Percentiles rank a stretch among this genome's conserved stretches.
Evolutionary conservation across 1,140 invertebrate species (phyloP).

Genomic region (Pinna nobilis): DNA sequence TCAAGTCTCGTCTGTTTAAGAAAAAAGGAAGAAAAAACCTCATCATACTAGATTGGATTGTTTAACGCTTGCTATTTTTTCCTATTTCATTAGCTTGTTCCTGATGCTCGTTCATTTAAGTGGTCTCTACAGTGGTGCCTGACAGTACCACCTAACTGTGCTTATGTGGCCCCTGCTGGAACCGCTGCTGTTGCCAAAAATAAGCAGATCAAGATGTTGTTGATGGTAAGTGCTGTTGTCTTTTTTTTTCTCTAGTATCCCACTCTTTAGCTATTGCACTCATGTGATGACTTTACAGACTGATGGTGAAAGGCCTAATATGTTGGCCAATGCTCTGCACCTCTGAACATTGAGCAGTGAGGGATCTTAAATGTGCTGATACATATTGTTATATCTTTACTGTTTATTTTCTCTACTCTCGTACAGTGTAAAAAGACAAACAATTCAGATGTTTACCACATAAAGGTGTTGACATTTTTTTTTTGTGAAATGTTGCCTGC

Average conservation of each 20-base stretch:
- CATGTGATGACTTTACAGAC: no score
- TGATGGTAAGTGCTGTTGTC: conserved; percentile 51
- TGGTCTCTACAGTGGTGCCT: conserved; percentile 94
- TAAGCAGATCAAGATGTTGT: conserved; percentile 87
- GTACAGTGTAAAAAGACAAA: no score
- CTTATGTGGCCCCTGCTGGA: conserved; percentile 85
- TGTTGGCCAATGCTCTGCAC: no score
- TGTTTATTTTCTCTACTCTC: no score
- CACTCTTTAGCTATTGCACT: background rate
- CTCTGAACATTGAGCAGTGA: no score
- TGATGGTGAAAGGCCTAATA: no score
- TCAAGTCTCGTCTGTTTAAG: background rate
- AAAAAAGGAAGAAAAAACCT: background rate
- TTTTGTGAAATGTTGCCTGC: no score
- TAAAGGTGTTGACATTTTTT: no score
- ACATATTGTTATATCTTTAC: no score
- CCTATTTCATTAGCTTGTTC: conserved; percentile 47
- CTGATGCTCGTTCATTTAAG: conserved; percentile 78
- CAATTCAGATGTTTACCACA: no score
- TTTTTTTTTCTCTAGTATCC: background rate
- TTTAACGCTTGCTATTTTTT: background rate
- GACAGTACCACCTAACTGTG: conserved; percentile 90
- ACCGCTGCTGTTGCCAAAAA: conserved; percentile 88
- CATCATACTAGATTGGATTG: background rate
- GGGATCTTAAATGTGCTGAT: no score